phyloP scores from a whole-genome alignment of 2,113 vertebrate genomes.

The Mobula hypostoma region DNA sequence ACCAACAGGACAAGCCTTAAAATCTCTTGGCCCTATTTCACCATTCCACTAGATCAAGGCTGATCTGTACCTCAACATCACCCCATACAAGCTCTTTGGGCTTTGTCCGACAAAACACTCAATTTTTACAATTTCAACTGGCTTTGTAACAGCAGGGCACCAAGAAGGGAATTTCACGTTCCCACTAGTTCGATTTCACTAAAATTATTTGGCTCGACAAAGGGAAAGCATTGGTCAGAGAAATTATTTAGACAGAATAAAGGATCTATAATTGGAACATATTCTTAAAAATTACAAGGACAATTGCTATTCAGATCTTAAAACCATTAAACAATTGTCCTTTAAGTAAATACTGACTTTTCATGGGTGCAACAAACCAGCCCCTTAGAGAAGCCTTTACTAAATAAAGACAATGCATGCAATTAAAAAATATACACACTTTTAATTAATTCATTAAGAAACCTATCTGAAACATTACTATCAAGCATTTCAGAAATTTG shows the following conservation, averaged over 20 bases:
- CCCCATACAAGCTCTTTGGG: background rate
- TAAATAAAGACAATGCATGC: background rate
- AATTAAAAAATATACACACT: background rate
- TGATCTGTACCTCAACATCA: background rate
- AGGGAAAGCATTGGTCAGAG: background rate
- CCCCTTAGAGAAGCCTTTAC: background rate
- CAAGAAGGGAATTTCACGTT: background rate
- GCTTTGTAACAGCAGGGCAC: background rate
- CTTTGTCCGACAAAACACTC: background rate
- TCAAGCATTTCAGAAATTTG: background rate
- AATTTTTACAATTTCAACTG: background rate
- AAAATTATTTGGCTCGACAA: background rate
- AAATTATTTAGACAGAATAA: background rate
- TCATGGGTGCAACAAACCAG: background rate
- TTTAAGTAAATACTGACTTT: background rate
- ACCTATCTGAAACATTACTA: background rate
- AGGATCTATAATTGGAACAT: background rate
- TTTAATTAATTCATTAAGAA: background rate
- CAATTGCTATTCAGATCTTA: background rate
- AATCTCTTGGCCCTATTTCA: background rate
- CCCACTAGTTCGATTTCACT: background rate
- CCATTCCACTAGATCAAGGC: background rate
- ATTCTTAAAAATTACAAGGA: background rate
- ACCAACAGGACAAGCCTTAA: background rate
- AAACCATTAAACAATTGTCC: background rate